A percentile compares a stretch with the other conserved stretches of the same genome.
phyloP scores from a whole-genome alignment of 2,113 vertebrate genomes.

The Mesembrinibis cayennensis region DNA sequence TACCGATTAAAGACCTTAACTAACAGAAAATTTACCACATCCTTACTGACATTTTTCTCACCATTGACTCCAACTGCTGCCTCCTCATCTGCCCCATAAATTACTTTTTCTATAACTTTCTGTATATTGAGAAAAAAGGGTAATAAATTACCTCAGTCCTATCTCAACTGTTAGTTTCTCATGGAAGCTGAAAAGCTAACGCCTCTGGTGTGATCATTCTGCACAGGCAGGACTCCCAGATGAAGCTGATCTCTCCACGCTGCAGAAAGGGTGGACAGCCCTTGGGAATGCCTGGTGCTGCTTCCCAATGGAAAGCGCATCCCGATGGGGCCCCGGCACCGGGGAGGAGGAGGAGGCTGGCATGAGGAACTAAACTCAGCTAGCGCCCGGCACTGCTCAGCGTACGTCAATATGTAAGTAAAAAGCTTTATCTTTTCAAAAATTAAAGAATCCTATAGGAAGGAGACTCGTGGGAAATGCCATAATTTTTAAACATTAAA shows the following conservation, averaged over 20 bases:
- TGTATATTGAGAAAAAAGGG: neutral
- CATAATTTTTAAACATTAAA: neutral
- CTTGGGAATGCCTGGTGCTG: neutral
- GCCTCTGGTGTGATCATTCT: neutral
- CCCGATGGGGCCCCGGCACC: neutral
- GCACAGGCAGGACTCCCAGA: neutral
- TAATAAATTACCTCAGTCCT: neutral
- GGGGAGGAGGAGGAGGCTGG: neutral
- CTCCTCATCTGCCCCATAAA: neutral
- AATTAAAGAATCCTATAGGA: neutral
- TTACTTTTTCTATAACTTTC: neutral
- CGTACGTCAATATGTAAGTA: neutral
- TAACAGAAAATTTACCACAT: neutral
- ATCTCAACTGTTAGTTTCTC: neutral
- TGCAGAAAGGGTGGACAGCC: neutral
- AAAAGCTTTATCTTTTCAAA: neutral
- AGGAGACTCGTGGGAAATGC: neutral
- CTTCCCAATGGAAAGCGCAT: rapidly evolving
- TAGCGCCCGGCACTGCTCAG: neutral
- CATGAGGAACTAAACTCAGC: rapidly evolving
- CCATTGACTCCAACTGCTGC: neutral
- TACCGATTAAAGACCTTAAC: neutral
- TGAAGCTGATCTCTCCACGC: rapidly evolving
- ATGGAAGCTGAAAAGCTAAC: neutral
- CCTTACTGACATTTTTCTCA: neutral